These are phyloP conservation scores for Cydia fagiglandana DNA, from an alignment of 1,140 invertebrate species.

Conservation along the genomic window DNA sequence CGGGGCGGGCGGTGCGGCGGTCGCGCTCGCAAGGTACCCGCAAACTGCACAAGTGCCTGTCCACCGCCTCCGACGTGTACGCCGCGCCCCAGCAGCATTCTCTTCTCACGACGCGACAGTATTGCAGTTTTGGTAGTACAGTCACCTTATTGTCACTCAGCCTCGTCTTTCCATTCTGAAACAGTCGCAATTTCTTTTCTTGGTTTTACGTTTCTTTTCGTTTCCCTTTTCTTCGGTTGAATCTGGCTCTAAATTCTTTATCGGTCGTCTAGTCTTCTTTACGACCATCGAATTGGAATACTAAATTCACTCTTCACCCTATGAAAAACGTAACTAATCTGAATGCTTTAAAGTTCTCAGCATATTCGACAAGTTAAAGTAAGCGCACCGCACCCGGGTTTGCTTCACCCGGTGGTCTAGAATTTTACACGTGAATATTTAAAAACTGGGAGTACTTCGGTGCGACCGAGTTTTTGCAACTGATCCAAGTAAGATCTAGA, in stretches of 20 bases:
- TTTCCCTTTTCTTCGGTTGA: slow-evolving; percentile 39
- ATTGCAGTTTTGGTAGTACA: slow-evolving; percentile 96
- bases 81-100: slow-evolving; percentile 82
- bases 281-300: neutral
- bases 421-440: neutral
- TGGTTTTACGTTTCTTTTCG: slow-evolving; percentile 49
- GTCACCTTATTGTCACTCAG: slow-evolving; percentile 78
- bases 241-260: slow-evolving; percentile 35
- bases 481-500: slow-evolving; percentile 9
- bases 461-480: slow-evolving; percentile 15
- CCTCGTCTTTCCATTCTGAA: slow-evolving; percentile 66
- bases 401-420: neutral
- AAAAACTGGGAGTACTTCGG: slow-evolving; percentile 3
- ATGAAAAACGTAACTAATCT: neutral
- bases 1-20: slow-evolving; percentile 80
- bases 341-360: slow-evolving; percentile 15
- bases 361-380: neutral
- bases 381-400: neutral
- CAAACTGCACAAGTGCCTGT: slow-evolving; percentile 92
- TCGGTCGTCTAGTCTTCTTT: slow-evolving; percentile 8
- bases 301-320: slow-evolving; percentile 3
- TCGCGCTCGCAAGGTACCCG: slow-evolving; percentile 94
- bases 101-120: slow-evolving; percentile 90
- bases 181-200: slow-evolving; percentile 75
- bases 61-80: slow-evolving; percentile 85